Evolutionary conservation across 2,113 vertebrate species (phyloP).

Genomic region (Chloropsis cyanopogon): DNA sequence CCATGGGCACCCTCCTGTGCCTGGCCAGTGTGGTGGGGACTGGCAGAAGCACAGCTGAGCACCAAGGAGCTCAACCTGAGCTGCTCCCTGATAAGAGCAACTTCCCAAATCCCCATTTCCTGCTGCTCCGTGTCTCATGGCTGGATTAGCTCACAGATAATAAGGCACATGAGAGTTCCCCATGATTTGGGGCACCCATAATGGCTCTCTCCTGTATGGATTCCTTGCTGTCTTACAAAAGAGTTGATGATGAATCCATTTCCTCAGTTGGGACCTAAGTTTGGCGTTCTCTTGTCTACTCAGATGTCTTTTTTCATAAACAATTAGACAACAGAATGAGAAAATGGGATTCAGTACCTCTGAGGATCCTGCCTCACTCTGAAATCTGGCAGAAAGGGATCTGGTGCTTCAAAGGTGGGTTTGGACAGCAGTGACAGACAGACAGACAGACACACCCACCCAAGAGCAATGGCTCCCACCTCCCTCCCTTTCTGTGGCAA

Average conservation of each 20-base stretch:
- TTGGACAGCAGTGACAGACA: not conserved
- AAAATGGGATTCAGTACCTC: not conserved
- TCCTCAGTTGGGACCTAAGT: not conserved
- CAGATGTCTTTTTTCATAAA: slow-evolving; percentile 15
- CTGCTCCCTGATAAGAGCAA: not conserved
- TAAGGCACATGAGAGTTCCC: not conserved
- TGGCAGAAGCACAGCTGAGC: not conserved
- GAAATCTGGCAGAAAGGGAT: not conserved
- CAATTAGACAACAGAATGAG: not conserved
- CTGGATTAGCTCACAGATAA: not conserved
- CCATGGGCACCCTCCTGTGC: not conserved
- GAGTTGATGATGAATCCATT: not conserved
- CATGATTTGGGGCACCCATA: not conserved
- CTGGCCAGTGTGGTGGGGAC: rapidly evolving
- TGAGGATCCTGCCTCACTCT: not conserved
- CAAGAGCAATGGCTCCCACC: not conserved
- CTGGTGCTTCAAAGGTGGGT: not conserved
- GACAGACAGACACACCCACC: rapidly evolving
- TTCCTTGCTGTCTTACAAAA: slow-evolving; percentile 8
- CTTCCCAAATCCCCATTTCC: not conserved
- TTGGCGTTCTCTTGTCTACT: not conserved
- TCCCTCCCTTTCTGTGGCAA: not conserved
- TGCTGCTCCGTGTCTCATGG: not conserved
- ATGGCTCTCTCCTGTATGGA: not conserved
- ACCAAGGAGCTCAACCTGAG: not conserved